A percentile compares a stretch with the other conserved stretches of the same genome.
phyloP scores from a whole-genome alignment of 2,888 invertebrate species.

The Cephalotes varians region DNA sequence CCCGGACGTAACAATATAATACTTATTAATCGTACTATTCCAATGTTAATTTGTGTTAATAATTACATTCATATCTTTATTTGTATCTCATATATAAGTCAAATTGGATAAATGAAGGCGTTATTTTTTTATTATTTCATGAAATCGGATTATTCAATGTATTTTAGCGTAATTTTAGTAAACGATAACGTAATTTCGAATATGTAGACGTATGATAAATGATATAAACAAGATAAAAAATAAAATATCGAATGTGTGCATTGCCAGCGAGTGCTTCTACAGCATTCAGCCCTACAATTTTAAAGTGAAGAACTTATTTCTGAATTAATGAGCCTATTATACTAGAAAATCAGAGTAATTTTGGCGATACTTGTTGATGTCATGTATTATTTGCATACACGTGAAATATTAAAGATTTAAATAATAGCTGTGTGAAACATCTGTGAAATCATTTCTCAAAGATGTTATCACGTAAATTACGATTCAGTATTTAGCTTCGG shows the following conservation, averaged over 20 bases:
- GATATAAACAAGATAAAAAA: conserved; percentile 62
- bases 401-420: conserved; percentile 11
- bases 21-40: background rate
- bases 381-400: background rate
- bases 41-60: background rate
- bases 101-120: background rate
- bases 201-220: conserved; percentile 63
- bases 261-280: conserved; percentile 82
- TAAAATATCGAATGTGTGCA: conserved; percentile 79
- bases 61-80: background rate
- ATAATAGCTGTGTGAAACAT: conserved; percentile 6
- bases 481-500: background rate
- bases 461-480: conserved; percentile 25
- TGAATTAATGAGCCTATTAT: conserved; percentile 25
- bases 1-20: no score
- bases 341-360: background rate
- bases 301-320: conserved; percentile 54
- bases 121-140: background rate
- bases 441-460: conserved; percentile 3
- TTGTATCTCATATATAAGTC: background rate
- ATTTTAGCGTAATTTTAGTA: background rate
- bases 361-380: background rate
- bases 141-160: conserved; percentile 7
- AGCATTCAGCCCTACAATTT: conserved; percentile 65
- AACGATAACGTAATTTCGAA: conserved; percentile 7